phyloP scores from a whole-genome alignment of 2,113 vertebrate species.

The human (Homo sapiens) region GRCh38 chr3:170886501-170887000 shows the following conservation, averaged over 20 bases:
- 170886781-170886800: not conserved
- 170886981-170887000: not conserved
- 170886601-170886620: not conserved
- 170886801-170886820: not conserved
- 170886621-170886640: not conserved
- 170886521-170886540: not conserved
- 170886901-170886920: not conserved
- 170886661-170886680: not conserved
- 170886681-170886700: slow-evolving; percentile 10
- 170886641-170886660: not conserved
- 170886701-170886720: not conserved
- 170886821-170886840: not conserved
- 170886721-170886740: not conserved
- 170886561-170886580: not conserved
- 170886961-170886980: not conserved
- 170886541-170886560: not conserved
- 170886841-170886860: not conserved
- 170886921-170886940: not conserved
- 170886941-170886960: not conserved
- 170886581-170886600: not conserved
- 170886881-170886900: slow-evolving; percentile 6
- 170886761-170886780: not conserved
- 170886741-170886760: not conserved
- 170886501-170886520: not conserved
- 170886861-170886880: not conserved